Evolutionary conservation across 2,113 vertebrate species (phyloP).

Genomic region (Ochotona curzoniae): DNA sequence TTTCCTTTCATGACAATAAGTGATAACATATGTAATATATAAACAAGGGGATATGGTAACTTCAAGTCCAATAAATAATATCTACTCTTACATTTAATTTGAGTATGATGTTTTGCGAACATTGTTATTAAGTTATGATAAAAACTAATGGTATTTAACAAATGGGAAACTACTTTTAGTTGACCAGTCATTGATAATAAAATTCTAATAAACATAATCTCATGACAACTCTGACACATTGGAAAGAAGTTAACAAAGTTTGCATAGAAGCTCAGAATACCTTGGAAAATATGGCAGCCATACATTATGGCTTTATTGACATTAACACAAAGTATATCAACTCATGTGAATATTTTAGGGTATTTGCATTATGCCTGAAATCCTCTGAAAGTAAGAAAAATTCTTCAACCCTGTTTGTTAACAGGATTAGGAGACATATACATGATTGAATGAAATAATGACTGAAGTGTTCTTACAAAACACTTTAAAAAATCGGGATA

Average conservation of each 20-base stretch:
- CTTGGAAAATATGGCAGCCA: background rate
- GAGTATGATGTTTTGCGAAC: background rate
- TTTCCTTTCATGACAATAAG: background rate
- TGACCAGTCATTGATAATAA: background rate
- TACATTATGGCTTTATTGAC: background rate
- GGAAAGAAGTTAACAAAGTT: background rate
- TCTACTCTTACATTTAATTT: background rate
- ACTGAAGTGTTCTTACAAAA: background rate
- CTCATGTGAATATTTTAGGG: background rate
- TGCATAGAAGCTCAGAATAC: background rate
- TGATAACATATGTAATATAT: no score
- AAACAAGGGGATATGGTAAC: background rate
- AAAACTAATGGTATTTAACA: background rate
- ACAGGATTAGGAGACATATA: background rate
- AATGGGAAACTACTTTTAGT: background rate
- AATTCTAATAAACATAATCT: background rate
- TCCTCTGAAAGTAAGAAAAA: background rate
- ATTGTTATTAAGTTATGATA: background rate
- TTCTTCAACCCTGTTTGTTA: background rate
- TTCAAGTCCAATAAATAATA: background rate
- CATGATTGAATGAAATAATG: background rate
- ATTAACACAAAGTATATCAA: background rate
- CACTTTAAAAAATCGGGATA: background rate
- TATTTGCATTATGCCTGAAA: background rate
- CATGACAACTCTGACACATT: background rate